Conservation (phyloP, 2,888 invertebrate genomes). For the Habroteleia sp. region DNA sequence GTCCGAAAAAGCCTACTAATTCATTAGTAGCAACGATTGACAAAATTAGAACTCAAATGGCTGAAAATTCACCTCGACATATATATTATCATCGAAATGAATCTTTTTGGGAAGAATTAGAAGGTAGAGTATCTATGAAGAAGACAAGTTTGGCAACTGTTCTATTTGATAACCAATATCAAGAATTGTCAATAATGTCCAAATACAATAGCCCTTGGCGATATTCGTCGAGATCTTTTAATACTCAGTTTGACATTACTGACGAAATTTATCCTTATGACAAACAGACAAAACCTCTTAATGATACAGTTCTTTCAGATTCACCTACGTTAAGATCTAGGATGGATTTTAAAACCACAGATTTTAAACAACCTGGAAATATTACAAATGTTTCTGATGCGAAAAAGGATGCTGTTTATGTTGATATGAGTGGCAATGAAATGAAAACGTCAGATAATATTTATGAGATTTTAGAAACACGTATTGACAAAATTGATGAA, state of each 20-base stretch:
- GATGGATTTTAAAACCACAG: constrained; percentile 61
- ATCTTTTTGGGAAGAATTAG: constrained; percentile 80
- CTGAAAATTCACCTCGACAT: constrained; percentile 83
- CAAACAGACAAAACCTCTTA: constrained; percentile 70
- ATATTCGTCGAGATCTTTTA: constrained; percentile 29
- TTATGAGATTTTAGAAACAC: constrained; percentile 47
- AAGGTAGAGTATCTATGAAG: constrained; percentile 67
- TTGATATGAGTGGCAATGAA: constrained; percentile 72
- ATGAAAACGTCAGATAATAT: constrained; percentile 64
- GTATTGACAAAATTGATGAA: constrained; percentile 29
- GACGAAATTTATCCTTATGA: constrained; percentile 49
- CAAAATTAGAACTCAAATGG: constrained; percentile 84
- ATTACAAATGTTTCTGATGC: constrained; percentile 24
- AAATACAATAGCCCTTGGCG: constrained; percentile 41
- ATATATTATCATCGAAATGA: constrained; percentile 83
- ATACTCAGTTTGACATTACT: constrained; percentile 39
- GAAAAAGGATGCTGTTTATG: constrained; percentile 72
- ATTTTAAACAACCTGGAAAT: constrained; percentile 26
- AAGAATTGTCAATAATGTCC: constrained; percentile 49
- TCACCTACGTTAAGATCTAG: constrained; percentile 73
- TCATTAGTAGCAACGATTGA: constrained; percentile 85
- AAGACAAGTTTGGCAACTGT: constrained; percentile 69
- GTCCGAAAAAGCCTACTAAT: constrained; percentile 74
- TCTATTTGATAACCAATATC: constrained; percentile 69
- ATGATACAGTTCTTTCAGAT: constrained; percentile 74